These are phyloP conservation scores for Nebria ingens DNA, from an alignment of 1,140 invertebrate genomes.

Conservation along the genomic window DNA sequence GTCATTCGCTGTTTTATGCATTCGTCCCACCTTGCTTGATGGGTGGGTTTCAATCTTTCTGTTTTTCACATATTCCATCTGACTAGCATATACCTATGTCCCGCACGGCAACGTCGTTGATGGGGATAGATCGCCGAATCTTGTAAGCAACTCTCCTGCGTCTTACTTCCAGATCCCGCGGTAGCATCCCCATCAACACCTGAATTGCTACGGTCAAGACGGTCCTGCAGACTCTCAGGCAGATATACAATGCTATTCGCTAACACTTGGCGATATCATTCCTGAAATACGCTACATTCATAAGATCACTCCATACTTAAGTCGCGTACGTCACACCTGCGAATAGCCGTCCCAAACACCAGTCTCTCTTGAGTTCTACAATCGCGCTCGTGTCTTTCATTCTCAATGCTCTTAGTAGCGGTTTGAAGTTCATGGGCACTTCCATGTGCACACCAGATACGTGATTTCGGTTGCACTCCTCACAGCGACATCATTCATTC, in stretches of 20 bases:
- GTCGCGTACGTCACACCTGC: constrained; percentile 23
- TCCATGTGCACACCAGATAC: constrained; percentile 19
- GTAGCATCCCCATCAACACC: constrained; percentile 17
- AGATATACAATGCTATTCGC: constrained; percentile 18
- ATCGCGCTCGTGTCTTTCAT: neutral
- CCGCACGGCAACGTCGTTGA: neutral
- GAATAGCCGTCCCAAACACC: constrained; percentile 19
- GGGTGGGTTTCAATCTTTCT: neutral
- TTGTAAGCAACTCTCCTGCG: constrained; percentile 8
- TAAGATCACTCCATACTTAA: constrained; percentile 20
- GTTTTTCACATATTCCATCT: neutral
- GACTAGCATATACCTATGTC: neutral
- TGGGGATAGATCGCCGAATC: constrained; percentile 3
- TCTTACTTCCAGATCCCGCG: constrained; percentile 18
- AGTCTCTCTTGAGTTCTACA: constrained; percentile 14
- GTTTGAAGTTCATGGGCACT: neutral
- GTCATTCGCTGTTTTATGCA: constrained; percentile 7
- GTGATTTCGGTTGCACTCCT: neutral
- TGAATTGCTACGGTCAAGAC: constrained; percentile 19
- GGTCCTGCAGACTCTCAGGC: constrained; percentile 20
- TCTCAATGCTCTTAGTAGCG: constrained; percentile 10
- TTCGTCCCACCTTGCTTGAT: constrained; percentile 12
- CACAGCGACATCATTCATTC: constrained; percentile 9
- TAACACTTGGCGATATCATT: constrained; percentile 17
- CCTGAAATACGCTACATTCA: neutral